Conservation (phyloP, 2,797 vertebrate species). For the Rhincodon typus region DNA sequence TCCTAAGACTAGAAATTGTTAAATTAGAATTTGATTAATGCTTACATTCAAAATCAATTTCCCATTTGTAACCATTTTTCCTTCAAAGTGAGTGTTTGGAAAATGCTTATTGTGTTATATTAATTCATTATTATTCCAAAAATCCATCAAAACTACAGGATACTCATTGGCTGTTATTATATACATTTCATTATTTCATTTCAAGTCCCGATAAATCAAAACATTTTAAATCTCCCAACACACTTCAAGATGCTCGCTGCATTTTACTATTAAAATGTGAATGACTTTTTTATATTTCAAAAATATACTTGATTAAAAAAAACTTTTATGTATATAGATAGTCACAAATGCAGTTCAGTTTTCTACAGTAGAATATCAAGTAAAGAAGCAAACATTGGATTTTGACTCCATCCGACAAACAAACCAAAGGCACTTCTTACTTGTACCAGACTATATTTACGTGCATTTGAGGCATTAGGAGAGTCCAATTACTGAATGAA, state of each 20-base stretch:
- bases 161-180: not conserved
- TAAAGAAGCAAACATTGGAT: too few species aligned
- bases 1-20: constrained; percentile 17
- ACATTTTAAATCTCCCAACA: not conserved
- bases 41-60: constrained; percentile 36
- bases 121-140: constrained; percentile 22
- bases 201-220: not conserved
- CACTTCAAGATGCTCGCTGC: not conserved
- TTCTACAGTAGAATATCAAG: too few species aligned
- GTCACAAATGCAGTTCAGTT: too few species aligned
- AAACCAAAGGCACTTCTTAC: too few species aligned
- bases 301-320: too few species aligned
- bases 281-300: too few species aligned
- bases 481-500: too few species aligned
- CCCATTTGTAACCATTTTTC: constrained; percentile 18
- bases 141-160: not conserved
- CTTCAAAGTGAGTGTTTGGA: not conserved
- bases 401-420: too few species aligned
- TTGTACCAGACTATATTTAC: too few species aligned
- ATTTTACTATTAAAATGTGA: not conserved
- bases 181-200: not conserved
- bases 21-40: constrained; percentile 35
- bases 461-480: too few species aligned
- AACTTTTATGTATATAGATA: too few species aligned
- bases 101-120: constrained; percentile 1